Evolutionary conservation across 2,113 vertebrate species (phyloP).

Genomic region (Formicarius rufipectus): DNA sequence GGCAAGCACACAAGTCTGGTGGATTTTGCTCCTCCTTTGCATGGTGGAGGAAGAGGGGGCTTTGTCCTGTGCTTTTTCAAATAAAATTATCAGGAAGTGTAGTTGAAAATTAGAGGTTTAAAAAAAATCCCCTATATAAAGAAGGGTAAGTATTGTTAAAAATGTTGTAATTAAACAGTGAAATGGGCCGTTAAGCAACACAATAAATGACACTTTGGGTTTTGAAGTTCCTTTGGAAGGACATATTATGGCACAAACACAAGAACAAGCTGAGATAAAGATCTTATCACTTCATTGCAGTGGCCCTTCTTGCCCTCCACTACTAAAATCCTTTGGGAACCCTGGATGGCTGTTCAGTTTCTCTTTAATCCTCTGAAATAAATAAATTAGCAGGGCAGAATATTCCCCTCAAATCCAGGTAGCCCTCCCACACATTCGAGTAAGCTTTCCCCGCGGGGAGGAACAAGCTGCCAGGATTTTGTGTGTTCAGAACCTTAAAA

Average conservation of each 20-base stretch:
- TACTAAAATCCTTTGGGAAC: neutral
- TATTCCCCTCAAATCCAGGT: neutral
- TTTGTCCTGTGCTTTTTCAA: neutral
- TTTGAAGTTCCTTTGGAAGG: neutral
- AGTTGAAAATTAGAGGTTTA: neutral
- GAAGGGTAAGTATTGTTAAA: neutral
- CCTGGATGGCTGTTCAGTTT: neutral
- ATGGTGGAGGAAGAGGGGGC: neutral
- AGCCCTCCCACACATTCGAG: neutral
- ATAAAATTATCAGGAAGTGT: neutral
- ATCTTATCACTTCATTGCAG: neutral
- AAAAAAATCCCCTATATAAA: neutral
- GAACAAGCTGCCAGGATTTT: conserved; percentile 17
- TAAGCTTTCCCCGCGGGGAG: neutral
- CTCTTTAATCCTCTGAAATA: neutral
- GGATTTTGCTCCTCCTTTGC: neutral
- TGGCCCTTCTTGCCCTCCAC: neutral
- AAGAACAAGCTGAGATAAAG: neutral
- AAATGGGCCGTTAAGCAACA: neutral
- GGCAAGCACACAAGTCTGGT: neutral
- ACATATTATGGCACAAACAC: fast-evolving
- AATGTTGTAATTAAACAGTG: neutral
- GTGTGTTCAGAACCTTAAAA: conserved; percentile 20
- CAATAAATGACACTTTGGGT: neutral
- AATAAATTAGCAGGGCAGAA: conserved; percentile 33